Base-by-base conservation (phyloP, 1,140 invertebrate species). In the Pseudomyrmex sp. region DNA sequence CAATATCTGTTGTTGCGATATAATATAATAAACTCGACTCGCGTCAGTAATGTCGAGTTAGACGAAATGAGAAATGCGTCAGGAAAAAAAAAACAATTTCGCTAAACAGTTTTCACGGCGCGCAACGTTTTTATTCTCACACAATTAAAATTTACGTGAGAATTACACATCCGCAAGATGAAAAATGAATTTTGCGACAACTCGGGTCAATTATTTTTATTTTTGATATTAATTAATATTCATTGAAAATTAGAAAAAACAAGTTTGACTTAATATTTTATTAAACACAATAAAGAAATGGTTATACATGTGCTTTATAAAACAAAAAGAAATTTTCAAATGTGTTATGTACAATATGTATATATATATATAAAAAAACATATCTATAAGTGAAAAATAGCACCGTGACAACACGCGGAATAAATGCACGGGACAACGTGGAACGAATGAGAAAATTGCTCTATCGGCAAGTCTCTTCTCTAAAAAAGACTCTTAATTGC, bases 401-500 rank as follows among this genome's bases (percentile, higher is more conserved):
- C 35, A 0, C 35, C 35, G 35, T 35, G 35, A 35, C 5, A 35
- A 35, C 4, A 35, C 35, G 35, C 35, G 35, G 5, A 46, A 61
- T 80, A 80, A 80, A 48, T 72, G 54, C 9, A 12, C 65, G 23
- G 63, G 54, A 70, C 44, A 35, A 35, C 35, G 5, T 5, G 7
- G 35, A 46, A 46, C 15, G 65, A 58, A 18, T 20, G 20, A 70
- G 48, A 80, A 80, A 80, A 80, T 80, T 59, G 66, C 54, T 35
- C 35, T 70, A 80, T 80, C 54, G 69, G 66, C 59, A 61, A 69
- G 52, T 70, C 12, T 35, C 5, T 52, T 52, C 76, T 59, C 56
- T 70, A 72, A 80, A 62, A 59, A 59, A 46, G 23, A 12, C 50
- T 70, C 66, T 80, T 80, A 80, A 80, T 80, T 80, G 44, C 76